Evolutionary conservation across 2,797 vertebrate genomes (phyloP), one percentile per base, ranked within the genome.

Genomic region (Mus minutoides): DNA sequence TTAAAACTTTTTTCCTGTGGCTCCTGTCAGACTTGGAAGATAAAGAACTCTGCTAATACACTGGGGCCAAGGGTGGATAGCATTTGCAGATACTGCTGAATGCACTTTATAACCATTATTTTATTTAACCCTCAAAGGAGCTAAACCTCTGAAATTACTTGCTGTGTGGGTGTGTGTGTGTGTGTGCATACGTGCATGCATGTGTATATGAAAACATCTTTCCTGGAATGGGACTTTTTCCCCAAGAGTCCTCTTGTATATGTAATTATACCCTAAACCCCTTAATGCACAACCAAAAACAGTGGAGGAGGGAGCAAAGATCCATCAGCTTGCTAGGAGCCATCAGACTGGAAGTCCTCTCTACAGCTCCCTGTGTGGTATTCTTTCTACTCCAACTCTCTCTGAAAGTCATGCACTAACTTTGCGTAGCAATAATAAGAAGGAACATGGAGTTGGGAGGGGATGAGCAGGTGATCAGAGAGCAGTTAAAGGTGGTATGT

Each of bases 1-100:
- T 83, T 22, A 94, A 93, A 92, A 88, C 13, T 21, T 88, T 91
- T 96, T 94, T 91, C 94, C 93, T 80, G 16, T 86, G 73, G 62
- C 85, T 96, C 89, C 96, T 73, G 94, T 52, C 62, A 97, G 97
- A 94, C 52, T 75, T 93, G 69, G 83, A 95, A 86, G 34, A 37
- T 84, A 83, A 93, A 91, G 26, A 94, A 84, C 22, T 17, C 54
- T 92, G 60, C 46, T 84, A 92, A 76, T 24, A n/a, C 17, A 13
- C 26, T 31, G n/a, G 76, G 71, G 19, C 75, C 14, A 75, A 89
- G 2, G 14, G 40, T 62, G 17, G 4, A n/a, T 60, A 94, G 80
- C 17, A 67, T 49, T 92, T 93, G 88, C 29, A 69, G 90, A 85
- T 78, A 58, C 0, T 92, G 86, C 52, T 91, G 82, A 94, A 86